phyloP scores from a whole-genome alignment of 2,113 vertebrate genomes.

The Sinosuthora webbiana region DNA sequence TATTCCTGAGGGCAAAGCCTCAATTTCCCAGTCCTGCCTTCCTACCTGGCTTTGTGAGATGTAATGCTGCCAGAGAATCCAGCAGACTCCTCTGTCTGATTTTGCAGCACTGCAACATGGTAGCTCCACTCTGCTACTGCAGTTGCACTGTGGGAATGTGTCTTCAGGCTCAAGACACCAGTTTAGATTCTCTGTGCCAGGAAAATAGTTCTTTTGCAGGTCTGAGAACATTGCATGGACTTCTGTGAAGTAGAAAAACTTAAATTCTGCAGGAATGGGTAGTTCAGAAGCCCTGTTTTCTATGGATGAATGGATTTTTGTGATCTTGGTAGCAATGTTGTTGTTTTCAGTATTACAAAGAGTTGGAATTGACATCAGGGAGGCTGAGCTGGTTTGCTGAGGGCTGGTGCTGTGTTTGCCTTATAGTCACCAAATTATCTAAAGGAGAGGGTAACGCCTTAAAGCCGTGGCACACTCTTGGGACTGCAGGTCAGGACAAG shows the following conservation, averaged over 20 bases:
- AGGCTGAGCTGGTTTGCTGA: not conserved
- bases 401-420: not conserved
- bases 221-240: not conserved
- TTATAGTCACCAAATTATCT: not conserved
- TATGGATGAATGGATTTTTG: not conserved
- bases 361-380: not conserved
- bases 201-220: not conserved
- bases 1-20: not conserved
- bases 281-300: not conserved
- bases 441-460: not conserved
- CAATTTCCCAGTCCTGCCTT: not conserved
- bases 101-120: not conserved
- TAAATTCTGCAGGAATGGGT: not conserved
- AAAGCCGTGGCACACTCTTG: not conserved
- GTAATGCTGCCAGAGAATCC: not conserved
- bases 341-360: not conserved
- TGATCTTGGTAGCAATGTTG: not conserved
- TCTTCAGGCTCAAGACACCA: not conserved
- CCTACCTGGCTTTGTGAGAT: not conserved
- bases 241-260: not conserved
- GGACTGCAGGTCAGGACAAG: constrained; percentile 4
- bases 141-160: not conserved
- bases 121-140: not conserved
- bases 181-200: not conserved
- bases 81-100: not conserved